phyloP scores from a whole-genome alignment of 2,113 vertebrate species.

The Ailurus styani region DNA sequence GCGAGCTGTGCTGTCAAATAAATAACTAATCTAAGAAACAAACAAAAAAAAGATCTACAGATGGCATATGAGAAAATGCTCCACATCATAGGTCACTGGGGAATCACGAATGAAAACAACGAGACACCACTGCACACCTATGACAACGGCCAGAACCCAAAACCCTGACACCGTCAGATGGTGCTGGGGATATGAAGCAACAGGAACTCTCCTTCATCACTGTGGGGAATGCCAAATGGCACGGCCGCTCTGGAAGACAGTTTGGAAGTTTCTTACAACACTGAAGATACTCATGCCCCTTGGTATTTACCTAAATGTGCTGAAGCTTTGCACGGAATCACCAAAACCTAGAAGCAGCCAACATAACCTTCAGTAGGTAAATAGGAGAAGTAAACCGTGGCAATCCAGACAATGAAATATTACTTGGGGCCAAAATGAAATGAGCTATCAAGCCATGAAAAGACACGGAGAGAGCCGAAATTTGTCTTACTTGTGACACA shows the following conservation, averaged over 20 bases:
- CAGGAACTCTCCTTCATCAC: neutral
- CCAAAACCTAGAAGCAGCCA: neutral
- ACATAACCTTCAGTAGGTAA: neutral
- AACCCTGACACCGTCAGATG: neutral
- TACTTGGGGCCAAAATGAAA: neutral
- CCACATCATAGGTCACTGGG: neutral
- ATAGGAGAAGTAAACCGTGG: neutral
- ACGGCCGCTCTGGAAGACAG: neutral
- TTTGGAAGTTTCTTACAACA: conserved; percentile 21
- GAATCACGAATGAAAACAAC: conserved; percentile 13
- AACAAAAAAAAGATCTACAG: neutral
- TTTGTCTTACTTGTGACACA: neutral
- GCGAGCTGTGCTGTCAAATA: neutral
- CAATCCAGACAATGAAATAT: neutral
- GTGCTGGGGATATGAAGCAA: neutral
- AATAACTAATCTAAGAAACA: neutral
- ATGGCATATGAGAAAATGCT: neutral
- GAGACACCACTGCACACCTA: neutral
- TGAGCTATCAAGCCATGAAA: neutral
- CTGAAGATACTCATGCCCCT: neutral
- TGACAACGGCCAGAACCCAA: neutral
- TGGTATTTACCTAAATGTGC: neutral
- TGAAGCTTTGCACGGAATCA: neutral
- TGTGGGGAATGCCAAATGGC: neutral
- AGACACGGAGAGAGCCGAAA: neutral